Conservation (phyloP, 2,888 invertebrate species). For the Lumbricus terrestris region DNA sequence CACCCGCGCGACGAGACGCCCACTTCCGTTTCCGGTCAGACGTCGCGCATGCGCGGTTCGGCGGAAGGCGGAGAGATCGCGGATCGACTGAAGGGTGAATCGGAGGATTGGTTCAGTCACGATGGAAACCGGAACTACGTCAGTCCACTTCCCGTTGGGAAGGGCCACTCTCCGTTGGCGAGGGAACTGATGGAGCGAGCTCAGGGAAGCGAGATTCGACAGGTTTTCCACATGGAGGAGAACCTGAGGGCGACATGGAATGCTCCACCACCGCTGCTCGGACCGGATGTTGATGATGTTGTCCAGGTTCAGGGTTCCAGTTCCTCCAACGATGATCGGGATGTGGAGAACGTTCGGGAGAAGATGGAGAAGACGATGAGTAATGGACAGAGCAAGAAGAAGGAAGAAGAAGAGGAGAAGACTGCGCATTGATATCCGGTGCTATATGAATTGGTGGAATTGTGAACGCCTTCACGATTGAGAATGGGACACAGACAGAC, state of each 20-base stretch:
- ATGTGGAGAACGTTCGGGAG: background rate
- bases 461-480: background rate
- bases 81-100: constrained; percentile 10
- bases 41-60: background rate
- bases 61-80: constrained; percentile 18
- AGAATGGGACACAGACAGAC: background rate
- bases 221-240: constrained; percentile 20
- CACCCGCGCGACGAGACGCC: constrained; percentile 9
- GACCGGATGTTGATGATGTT: background rate
- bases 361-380: background rate
- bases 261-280: background rate
- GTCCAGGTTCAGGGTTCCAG: no score
- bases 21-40: background rate
- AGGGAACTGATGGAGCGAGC: constrained; percentile 20
- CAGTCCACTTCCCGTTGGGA: background rate
- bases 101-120: constrained; percentile 23
- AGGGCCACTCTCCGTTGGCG: constrained; percentile 14
- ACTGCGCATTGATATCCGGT: background rate
- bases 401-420: no score
- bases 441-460: background rate
- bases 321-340: background rate
- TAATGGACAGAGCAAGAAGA: background rate
- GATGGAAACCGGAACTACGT: background rate
- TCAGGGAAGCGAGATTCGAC: constrained; percentile 12
- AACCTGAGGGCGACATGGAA: constrained; percentile 18